Percentiles rank a stretch among this genome's conserved stretches.
These are phyloP conservation scores for Acanthacorydalis orientalis DNA, from an alignment of 2,888 invertebrate genomes.

Conservation along the genomic window DNA sequence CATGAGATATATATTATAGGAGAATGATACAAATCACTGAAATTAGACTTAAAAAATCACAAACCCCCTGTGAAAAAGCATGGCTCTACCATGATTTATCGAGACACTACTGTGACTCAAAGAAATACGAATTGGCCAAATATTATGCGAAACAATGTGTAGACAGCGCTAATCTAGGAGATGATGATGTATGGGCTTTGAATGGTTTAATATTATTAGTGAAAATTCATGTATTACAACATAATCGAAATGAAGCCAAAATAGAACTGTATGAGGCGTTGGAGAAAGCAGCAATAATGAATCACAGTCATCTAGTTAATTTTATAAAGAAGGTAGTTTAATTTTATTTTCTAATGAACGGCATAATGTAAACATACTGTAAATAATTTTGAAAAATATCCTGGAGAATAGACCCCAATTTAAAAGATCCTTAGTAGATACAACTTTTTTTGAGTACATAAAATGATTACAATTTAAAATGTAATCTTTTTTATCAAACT, in stretches of 20 bases:
- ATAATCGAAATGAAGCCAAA: conserved; percentile 30
- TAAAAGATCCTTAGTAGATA: too few species aligned
- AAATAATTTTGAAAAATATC: conserved; percentile 8
- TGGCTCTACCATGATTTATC: conserved; percentile 31
- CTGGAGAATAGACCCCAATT: too few species aligned
- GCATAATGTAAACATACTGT: neutral
- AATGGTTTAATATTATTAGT: conserved; percentile 27
- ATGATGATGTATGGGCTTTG: conserved; percentile 24
- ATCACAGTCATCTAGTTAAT: conserved; percentile 20
- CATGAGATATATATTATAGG: conserved; percentile 11
- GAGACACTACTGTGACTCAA: conserved; percentile 22
- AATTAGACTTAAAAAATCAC: conserved; percentile 17
- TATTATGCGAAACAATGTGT: conserved; percentile 23
- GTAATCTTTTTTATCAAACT: too few species aligned
- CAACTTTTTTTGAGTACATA: too few species aligned
- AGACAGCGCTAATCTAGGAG: conserved; percentile 18
- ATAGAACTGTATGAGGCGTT: conserved; percentile 18
- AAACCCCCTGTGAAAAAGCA: conserved; percentile 23
- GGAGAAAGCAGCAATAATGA: conserved; percentile 19
- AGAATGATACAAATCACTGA: conserved; percentile 18
- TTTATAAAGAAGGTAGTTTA: conserved; percentile 17
- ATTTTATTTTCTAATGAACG: neutral
- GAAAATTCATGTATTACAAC: conserved; percentile 25
- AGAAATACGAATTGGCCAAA: conserved; percentile 26
- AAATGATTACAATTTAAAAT: too few species aligned